Evolutionary conservation across 1,140 invertebrate genomes (phyloP).

Genomic region (Caenorhabditis brenneri): DNA sequence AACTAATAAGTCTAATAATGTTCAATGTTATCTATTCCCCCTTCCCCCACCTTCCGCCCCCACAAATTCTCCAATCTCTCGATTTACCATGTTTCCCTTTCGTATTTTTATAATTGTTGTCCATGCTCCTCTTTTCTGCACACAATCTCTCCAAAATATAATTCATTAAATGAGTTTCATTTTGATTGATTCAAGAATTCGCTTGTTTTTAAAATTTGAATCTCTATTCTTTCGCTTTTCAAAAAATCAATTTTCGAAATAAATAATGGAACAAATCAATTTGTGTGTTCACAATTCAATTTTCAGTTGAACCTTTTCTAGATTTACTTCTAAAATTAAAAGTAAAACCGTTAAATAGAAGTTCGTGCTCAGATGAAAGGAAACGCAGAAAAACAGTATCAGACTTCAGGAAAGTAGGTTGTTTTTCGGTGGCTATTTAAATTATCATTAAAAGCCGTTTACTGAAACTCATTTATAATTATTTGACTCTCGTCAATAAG

Average conservation of each 20-base stretch:
- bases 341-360: too few species aligned
- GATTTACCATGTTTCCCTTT: neutral
- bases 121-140: neutral
- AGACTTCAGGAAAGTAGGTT: too few species aligned
- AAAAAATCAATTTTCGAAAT: constrained; percentile 4
- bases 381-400: too few species aligned
- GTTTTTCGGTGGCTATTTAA: too few species aligned
- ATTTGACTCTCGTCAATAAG: too few species aligned
- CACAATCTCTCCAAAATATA: neutral
- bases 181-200: neutral
- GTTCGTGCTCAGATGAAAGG: too few species aligned
- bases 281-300: neutral
- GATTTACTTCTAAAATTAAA: neutral
- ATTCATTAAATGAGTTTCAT: constrained; percentile 4
- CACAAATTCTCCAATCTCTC: neutral
- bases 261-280: neutral
- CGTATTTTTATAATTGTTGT: constrained; percentile 26
- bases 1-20: neutral
- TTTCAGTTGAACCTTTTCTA: neutral
- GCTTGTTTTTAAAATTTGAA: neutral
- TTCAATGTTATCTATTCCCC: neutral
- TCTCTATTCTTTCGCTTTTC: neutral
- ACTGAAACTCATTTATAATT: too few species aligned
- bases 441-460: too few species aligned
- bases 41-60: too few species aligned